Evolutionary conservation across 2,797 vertebrate genomes (phyloP), one percentile per base, ranked within the genome.

Genomic region (Lateolabrax maculatus): DNA sequence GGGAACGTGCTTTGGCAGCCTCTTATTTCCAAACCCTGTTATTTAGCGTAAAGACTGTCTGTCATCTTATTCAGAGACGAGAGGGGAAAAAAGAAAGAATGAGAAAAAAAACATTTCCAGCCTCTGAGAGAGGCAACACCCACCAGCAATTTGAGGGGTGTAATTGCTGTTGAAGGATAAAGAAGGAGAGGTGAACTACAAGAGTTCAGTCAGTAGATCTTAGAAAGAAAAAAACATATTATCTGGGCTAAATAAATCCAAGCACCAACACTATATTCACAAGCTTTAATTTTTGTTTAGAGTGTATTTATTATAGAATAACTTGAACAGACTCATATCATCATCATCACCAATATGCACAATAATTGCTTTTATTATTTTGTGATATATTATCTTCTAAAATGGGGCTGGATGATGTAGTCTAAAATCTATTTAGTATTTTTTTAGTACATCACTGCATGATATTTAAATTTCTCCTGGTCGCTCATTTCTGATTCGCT

Each of bases 11-110:
- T 93, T 91, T 99, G 97, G 97, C 97, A 98, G 95, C 96, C 97
- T 95, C 97, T 99, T 96, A 98, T 99, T 98, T 96, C 96, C 92
- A 95, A 96, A 98, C 96, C 96, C 97, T 99, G 96, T 98, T 97
- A 99, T 99, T 99, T 98, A 92, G 95, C 94, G 96, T 95, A 96
- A 96, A 96, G 95, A 95, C 96, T 96, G 96, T 97, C 96, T 97
- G 96, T 98, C 98, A 98, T 98, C 96, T 97, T 95, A 97, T 96
- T 96, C 91, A 92, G 77, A 87, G 74, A 81, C 75, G 78, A 81
- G 77, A 96, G 78, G 66, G 71, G 63, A n/a, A 77, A 81, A 84
- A 64, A 74, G 41, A 81, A 74, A 80, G 76, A 68, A 77, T 55
- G 55, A 94, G 79, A 82, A 87, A 84, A 95, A 96, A 96, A 96